Base-by-base conservation (phyloP, 2,888 invertebrate genomes). In the Euzophera pinguis region DNA sequence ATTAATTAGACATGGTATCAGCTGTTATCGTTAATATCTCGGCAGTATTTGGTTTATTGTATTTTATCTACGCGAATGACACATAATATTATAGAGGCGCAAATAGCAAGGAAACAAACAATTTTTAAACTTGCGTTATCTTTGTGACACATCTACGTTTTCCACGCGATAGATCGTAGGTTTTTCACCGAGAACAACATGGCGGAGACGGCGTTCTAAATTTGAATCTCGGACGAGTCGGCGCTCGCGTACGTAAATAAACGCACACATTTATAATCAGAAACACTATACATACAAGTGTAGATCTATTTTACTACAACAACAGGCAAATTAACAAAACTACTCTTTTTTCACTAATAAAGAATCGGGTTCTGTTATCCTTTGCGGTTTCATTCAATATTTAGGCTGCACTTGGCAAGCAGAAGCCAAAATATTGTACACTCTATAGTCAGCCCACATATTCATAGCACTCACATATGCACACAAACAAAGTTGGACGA, bases 211-310 rank as follows among this genome's bases (percentile, higher is more conserved):
- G 83, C 75, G 85, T 87, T 90, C 90, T 90, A 90, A 85, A 83
- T 90, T 89, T 88, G 90, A 87, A 90, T 86, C 89, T 88, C 89
- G 90, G 89, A 85, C 90, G 89, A 88, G 89, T 89, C 88, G 89
- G 88, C 86, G 90, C 89, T 88, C 85, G 87, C 84, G 86, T 87
- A 89, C 90, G 88, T 89, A 90, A 89, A 90, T 90, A 90, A 89
- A 89, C 90, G 84, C 89, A 90, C 90, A 89, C 89, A 89, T 77
- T 78, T 82, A 81, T 80, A 85, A 81, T 84, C 84, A 83, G 88
- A 84, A 88, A 87, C 82, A 84, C 84, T 86, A 85, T 84, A 86
- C 84, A 87, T 84, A 86, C 84, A 87, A 81, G 78, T 71, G 73
- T 72, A 75, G 74, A 75, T 69, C 71, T 75, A 39, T 39, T 39